Evolutionary conservation across 2,113 vertebrate species (phyloP).

Genomic region (Aspidoscelis tigris): DNA sequence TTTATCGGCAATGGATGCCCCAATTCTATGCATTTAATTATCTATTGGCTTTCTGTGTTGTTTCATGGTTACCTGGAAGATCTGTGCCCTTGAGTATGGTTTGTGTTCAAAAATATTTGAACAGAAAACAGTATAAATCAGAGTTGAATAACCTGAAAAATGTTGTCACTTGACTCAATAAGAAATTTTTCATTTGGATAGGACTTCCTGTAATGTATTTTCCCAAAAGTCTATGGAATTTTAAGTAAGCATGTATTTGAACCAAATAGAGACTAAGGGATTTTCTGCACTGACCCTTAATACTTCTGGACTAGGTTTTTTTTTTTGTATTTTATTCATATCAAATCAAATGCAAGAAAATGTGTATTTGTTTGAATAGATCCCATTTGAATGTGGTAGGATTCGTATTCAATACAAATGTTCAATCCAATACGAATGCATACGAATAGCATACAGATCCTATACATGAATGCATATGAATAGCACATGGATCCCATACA

Average conservation of each 20-base stretch:
- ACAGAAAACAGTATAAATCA: fast-evolving
- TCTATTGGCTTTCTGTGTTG: conserved; percentile 12
- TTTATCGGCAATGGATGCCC: neutral
- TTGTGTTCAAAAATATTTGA: neutral
- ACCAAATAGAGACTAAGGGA: too few species aligned
- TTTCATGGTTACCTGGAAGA: neutral
- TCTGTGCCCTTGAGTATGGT: neutral
- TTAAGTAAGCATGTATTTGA: neutral
- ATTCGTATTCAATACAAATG: too few species aligned
- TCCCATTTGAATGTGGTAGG: too few species aligned
- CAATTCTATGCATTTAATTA: conserved; percentile 10
- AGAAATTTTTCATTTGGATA: neutral
- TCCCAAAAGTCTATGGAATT: neutral
- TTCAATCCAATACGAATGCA: too few species aligned
- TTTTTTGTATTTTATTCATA: too few species aligned
- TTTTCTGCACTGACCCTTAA: too few species aligned
- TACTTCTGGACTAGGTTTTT: too few species aligned
- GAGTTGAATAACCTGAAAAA: neutral
- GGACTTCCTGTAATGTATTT: neutral
- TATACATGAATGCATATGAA: too few species aligned
- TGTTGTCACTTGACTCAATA: neutral
- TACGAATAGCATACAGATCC: too few species aligned
- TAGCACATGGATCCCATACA: too few species aligned
- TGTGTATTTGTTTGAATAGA: too few species aligned
- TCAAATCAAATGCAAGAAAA: too few species aligned